Evolutionary conservation across 2,797 vertebrate species (phyloP), one percentile per base, ranked within the genome.

Genomic region (Syncerus caffer): DNA sequence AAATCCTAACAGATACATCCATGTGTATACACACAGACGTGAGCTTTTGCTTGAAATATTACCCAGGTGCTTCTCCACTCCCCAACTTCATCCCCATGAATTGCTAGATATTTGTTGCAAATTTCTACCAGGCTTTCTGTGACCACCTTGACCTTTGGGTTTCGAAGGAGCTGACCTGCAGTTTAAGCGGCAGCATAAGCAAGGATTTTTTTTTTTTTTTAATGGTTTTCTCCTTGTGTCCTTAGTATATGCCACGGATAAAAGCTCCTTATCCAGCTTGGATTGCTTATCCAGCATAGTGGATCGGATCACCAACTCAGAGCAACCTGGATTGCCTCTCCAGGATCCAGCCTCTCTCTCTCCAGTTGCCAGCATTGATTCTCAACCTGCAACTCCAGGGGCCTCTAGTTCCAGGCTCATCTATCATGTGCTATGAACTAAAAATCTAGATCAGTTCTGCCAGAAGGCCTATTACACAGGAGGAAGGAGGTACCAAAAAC

Each of bases 221-320:
- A 94, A 94, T 93, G 47, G 2, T 84, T 96, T 96, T 96, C 50
- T 60, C 79, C 94, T 95, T 91, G 58, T 92, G 3, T 97, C 53
- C n/a, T 38, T 98, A 99, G 99, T 98, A 6, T 98, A 98, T 51
- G 21, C 98, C 79, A 95, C 97, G 50, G 99, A 99, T 19, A 99
- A 99, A 98, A 96, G 98, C 23, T 98, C 98, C 23, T 98, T 99
- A n/a, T 99, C 99, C 98, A 99, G 99, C 97, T 98, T 99, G 98
- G 99, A 99, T 98, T 99, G 99, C 98, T 99, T 99, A 95, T 99
- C 99, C 98, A 99, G 99, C 98, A 99, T 99, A 95, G 99, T 99
- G 98, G 99, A 99, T 97, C 99, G 99, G 1, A 99, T 99, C 97
- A 99, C 99, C 90, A 99, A 99, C 1, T 98, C 98, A 17, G 99